phyloP scores from a whole-genome alignment of 2,797 vertebrate species.

The Periophthalmus magnuspinnatus region DNA sequence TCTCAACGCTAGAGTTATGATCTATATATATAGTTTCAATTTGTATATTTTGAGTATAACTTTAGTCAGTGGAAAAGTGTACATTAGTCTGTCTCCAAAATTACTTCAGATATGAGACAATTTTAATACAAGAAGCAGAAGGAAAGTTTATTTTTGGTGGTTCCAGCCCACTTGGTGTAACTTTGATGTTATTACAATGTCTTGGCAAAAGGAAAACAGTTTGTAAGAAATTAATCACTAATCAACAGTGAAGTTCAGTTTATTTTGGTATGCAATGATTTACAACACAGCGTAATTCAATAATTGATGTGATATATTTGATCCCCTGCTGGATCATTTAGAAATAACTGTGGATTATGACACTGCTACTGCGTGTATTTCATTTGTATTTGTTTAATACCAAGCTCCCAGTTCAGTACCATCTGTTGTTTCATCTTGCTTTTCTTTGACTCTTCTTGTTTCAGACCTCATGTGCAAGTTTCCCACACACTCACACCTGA shows the following conservation, averaged over 20 bases:
- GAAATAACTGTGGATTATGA: neutral
- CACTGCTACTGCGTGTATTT: neutral
- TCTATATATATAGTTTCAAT: neutral
- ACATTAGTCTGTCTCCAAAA: neutral
- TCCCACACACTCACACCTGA: constrained; percentile 18
- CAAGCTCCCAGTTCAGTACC: neutral
- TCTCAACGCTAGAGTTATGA: neutral
- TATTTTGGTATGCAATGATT: neutral
- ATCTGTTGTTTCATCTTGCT: constrained; percentile 12
- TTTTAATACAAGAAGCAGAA: neutral
- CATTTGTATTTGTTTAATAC: neutral
- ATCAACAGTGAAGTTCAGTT: neutral
- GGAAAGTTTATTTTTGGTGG: neutral
- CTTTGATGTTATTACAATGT: neutral
- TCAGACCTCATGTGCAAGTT: neutral
- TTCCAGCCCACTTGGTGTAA: neutral
- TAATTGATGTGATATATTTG: neutral
- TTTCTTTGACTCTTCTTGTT: constrained; percentile 6
- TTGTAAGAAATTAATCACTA: neutral
- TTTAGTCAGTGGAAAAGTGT: neutral
- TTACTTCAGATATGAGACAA: neutral
- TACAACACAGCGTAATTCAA: neutral
- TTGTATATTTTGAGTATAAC: neutral
- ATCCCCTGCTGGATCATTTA: neutral
- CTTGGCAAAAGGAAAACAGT: neutral